Percentiles rank a stretch among this genome's conserved stretches.
Conservation (phyloP, 1,140 invertebrate species). For the Coenobita brevimanus region DNA sequence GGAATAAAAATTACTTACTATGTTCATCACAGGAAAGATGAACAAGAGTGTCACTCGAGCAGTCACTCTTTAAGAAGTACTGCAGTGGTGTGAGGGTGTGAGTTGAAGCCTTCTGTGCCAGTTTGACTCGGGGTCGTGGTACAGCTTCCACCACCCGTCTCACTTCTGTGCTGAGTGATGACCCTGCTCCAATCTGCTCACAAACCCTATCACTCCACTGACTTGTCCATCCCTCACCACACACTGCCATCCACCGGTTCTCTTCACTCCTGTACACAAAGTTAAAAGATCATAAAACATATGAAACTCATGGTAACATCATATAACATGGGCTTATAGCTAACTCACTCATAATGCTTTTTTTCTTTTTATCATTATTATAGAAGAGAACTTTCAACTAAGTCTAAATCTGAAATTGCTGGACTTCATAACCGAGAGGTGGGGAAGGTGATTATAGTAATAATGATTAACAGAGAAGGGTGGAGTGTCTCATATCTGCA, state of each 20-base stretch:
- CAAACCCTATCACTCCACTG: constrained; percentile 46
- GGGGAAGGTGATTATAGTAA: too few species aligned
- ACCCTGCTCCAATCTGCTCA: constrained; percentile 21
- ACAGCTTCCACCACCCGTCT: constrained; percentile 30
- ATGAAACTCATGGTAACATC: too few species aligned
- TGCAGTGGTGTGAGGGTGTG: constrained; percentile 10
- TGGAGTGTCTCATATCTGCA: too few species aligned
- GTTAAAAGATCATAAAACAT: too few species aligned
- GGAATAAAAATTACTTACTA: too few species aligned
- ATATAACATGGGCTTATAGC: too few species aligned
- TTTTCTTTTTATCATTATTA: too few species aligned
- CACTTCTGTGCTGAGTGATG: constrained; percentile 34
- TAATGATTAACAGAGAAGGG: too few species aligned
- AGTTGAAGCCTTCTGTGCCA: constrained; percentile 1
- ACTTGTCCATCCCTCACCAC: constrained; percentile 47
- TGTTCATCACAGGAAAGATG: constrained; percentile 40
- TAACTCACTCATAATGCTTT: too few species aligned
- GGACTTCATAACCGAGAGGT: too few species aligned
- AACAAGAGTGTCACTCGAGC: constrained; percentile 40
- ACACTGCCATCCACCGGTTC: constrained; percentile 37
- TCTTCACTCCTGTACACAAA: constrained; percentile 41
- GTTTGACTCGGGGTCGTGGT: constrained; percentile 22
- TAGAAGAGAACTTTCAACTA: too few species aligned
- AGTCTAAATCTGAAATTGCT: too few species aligned
- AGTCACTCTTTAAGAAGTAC: constrained; percentile 36